Percentiles rank a stretch among this genome's conserved stretches.
These are phyloP conservation scores for Diaperis boleti DNA, from an alignment of 2,888 invertebrate species.

Conservation along the genomic window DNA sequence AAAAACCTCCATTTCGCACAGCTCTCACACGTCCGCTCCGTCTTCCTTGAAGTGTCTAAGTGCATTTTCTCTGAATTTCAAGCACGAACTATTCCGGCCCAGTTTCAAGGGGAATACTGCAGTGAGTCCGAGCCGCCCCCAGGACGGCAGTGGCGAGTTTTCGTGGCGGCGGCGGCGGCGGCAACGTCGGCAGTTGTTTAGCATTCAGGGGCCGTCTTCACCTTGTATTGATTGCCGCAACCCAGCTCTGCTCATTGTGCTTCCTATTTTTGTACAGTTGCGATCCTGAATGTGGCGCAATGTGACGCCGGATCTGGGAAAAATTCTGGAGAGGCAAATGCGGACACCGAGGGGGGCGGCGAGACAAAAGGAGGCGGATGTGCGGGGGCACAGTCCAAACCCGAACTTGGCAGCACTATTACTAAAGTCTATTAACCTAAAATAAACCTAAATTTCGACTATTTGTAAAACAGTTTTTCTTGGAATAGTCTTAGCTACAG, in stretches of 20 bases:
- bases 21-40: too few species aligned
- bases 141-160: slow-evolving; percentile 37
- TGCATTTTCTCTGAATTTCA: slow-evolving; percentile 33
- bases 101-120: slow-evolving; percentile 38
- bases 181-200: slow-evolving; percentile 66
- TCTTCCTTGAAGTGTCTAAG: slow-evolving; percentile 20
- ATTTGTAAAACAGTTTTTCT: too few species aligned
- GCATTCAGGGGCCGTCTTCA: slow-evolving; percentile 73
- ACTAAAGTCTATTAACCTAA: too few species aligned
- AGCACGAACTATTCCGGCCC: slow-evolving; percentile 32
- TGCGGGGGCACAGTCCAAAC: too few species aligned
- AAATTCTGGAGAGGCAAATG: too few species aligned
- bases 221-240: slow-evolving; percentile 76
- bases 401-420: too few species aligned
- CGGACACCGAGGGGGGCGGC: too few species aligned
- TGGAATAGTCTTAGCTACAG: too few species aligned
- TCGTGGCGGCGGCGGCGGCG: slow-evolving; percentile 56
- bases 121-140: slow-evolving; percentile 35
- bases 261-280: slow-evolving; percentile 41
- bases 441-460: too few species aligned
- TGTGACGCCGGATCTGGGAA: slow-evolving; percentile 32
- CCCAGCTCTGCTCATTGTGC: slow-evolving; percentile 51
- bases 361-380: too few species aligned
- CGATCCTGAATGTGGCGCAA: slow-evolving; percentile 35
- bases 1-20: too few species aligned